Percentiles rank a stretch among this genome's conserved stretches.
Evolutionary conservation across 2,797 vertebrate species (phyloP).

Genomic region (Diceros bicornis): DNA sequence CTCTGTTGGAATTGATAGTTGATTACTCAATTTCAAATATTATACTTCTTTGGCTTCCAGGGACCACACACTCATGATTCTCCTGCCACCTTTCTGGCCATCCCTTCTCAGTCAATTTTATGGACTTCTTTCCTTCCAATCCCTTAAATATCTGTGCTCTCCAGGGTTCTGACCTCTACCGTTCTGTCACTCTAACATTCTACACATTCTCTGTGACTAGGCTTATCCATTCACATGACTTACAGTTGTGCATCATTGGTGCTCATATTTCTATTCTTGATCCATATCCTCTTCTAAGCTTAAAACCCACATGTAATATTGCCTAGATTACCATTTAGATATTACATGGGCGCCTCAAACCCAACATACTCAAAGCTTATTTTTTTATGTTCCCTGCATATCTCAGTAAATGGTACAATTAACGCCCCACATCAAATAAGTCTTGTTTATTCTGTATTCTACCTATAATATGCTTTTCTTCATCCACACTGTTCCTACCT

Average conservation of each 20-base stretch:
- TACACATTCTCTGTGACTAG: neutral
- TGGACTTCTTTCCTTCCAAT: neutral
- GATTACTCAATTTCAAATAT: neutral
- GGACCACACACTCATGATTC: neutral
- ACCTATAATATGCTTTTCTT: conserved; percentile 3
- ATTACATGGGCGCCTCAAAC: neutral
- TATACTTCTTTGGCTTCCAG: neutral
- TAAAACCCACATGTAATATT: neutral
- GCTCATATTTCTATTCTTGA: neutral
- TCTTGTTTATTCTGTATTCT: conserved; percentile 31
- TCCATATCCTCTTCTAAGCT: conserved; percentile 4
- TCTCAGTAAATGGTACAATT: neutral
- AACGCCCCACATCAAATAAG: neutral
- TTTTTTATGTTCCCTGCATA: neutral
- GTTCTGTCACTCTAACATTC: conserved; percentile 7
- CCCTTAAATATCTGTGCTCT: neutral
- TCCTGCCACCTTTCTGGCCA: neutral
- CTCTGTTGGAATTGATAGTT: neutral
- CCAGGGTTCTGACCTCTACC: neutral
- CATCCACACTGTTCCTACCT: neutral
- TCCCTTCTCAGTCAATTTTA: conserved; percentile 11
- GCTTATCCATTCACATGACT: neutral
- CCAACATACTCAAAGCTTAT: neutral
- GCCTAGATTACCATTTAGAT: neutral
- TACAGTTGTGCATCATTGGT: neutral